Base-by-base conservation (phyloP, 2,113 vertebrate genomes). In the Aegypius monachus region DNA sequence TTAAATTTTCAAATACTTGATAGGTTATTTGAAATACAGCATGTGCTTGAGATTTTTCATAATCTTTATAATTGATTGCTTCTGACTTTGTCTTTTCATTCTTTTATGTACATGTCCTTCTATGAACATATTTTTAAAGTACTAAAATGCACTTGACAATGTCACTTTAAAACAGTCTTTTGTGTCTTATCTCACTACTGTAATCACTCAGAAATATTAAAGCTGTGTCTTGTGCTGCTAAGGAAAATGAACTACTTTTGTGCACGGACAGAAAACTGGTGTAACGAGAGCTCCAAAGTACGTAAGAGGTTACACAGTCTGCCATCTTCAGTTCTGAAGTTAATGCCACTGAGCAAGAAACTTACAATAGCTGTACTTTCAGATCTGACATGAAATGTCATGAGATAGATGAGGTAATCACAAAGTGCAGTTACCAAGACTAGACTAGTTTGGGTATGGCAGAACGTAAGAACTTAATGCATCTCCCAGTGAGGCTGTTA, bases 341-440 rank as follows among this genome's bases (percentile, higher is more conserved):
- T 97, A 95, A 95, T 94, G 91, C 71, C 90, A 93, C 81, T 1
- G 18, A 93, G 81, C 86, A 85, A 91, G 81, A 50, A 95, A 81
- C 47, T 75, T 71, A 71, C 78, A 92, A 86, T 77, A 87, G 92
- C 93, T 87, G 78, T 82, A 50, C 96, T 95, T 94, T 89, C 94
- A 89, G 73, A 94, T 70, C 66, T 96, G 97, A 94, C 94, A 95
- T 32, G 65, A 93, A 93, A 81, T 96, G 94, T 95, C 97, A 89
- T 85, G 88, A 97, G 86, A 91, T 66, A 95, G 96, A 93, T 91
- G 95, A 95, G 81, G 93, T 87, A 95, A 96, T 95, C 95, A 93
- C 72, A 62, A 94, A 95, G 91, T 36, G 78, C 94, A 86, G 86
- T 77, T 93, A 93, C 84, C 74, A 87, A 73, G 78, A 73, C 80